Conservation (phyloP, 2,797 vertebrate genomes). For the Sebastes matsubarae region DNA sequence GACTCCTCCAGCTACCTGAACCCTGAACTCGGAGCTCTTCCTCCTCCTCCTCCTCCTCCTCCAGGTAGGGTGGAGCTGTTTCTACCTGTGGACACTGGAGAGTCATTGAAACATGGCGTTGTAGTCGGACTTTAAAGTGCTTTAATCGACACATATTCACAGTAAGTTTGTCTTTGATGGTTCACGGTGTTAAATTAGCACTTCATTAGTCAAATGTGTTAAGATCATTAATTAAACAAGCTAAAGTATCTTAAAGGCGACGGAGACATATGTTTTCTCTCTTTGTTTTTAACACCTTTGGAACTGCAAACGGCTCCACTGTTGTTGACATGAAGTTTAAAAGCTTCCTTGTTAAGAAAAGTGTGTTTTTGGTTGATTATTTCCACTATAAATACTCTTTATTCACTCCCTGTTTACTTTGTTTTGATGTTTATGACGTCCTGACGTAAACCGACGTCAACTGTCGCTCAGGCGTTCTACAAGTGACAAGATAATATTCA, state of each 20-base stretch:
- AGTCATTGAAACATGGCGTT: neutral
- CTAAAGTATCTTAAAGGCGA: accelerated
- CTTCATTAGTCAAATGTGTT: too few species aligned
- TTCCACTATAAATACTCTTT: too few species aligned
- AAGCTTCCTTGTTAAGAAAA: neutral
- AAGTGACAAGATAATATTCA: neutral
- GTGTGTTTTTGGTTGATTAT: neutral
- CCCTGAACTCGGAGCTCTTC: too few species aligned
- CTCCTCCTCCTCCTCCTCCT: neutral
- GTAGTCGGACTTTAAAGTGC: neutral
- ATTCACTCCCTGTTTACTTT: neutral
- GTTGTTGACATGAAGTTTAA: neutral
- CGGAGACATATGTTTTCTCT: neutral
- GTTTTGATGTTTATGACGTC: neutral
- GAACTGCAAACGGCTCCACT: neutral
- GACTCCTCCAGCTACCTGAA: neutral
- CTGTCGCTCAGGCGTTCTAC: neutral
- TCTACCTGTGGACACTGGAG: slow-evolving; percentile 23
- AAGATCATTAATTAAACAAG: neutral
- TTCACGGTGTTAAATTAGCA: neutral
- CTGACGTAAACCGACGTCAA: neutral
- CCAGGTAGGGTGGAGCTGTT: slow-evolving; percentile 29
- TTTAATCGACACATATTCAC: slow-evolving; percentile 1
- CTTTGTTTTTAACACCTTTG: neutral
- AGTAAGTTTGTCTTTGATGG: slow-evolving; percentile 37